Evolutionary conservation across 2,888 invertebrate species (phyloP).

Genomic region (Chloromyia formosa): DNA sequence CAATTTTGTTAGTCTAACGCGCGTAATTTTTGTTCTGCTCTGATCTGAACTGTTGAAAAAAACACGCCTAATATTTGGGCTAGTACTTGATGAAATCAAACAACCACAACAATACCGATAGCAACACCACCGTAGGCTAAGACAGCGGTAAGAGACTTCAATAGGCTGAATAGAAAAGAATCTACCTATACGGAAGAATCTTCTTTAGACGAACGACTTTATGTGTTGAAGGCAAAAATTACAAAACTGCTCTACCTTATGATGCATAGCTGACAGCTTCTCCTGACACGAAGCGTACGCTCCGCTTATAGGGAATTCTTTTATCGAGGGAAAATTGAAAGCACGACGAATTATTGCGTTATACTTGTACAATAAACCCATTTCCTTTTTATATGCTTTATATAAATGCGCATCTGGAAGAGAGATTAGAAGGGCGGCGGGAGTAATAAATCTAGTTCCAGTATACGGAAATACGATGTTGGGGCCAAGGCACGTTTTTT

Average conservation of each 20-base stretch:
- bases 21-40: no score
- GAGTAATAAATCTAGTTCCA: neutral
- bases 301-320: constrained; percentile 9
- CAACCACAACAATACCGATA: no score
- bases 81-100: no score
- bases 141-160: neutral
- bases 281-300: neutral
- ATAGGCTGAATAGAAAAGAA: neutral
- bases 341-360: constrained; percentile 6
- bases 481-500: constrained; percentile 17
- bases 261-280: neutral
- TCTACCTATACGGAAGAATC: neutral
- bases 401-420: neutral
- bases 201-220: constrained; percentile 8
- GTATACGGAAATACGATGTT: neutral
- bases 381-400: no score
- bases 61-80: no score
- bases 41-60: no score
- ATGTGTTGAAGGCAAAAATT: neutral
- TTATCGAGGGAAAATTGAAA: constrained; percentile 22
- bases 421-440: neutral
- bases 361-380: neutral
- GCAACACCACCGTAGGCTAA: no score
- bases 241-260: neutral
- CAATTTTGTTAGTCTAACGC: no score